Evolutionary conservation across 2,113 vertebrate species (phyloP), one percentile per base, ranked within the genome.

Genomic region (Sphyrna mokarran): DNA sequence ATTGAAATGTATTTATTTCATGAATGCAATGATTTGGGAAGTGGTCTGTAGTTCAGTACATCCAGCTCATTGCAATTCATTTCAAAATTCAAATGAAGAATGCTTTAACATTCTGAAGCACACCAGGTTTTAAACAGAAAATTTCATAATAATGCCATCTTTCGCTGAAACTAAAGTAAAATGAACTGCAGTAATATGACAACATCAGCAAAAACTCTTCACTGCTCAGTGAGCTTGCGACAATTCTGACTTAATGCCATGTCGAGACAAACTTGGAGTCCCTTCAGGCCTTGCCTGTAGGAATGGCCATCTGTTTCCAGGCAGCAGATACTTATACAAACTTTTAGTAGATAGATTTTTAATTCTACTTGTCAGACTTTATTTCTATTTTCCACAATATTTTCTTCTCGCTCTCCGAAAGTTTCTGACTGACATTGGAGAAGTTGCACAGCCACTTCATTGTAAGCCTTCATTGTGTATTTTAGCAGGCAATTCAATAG

Each of bases 301-400:
- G 89, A 95, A 95, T 48, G 37, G 68, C 94, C 68, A 72, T 95
- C 68, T 95, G 94, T 72, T 95, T 95, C 69, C 68, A 72, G 94
- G 94, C 93, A 72, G 93, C 37, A 54, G 70, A 69, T 23, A 72
- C 37, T 95, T 76, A 29, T 37, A 22, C 48, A 95, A 72, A 76
- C 68, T 95, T 95, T 95, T 66, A 54, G 16, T 66, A 8, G 89
- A 23, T 68, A 6, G 89, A 68, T 93, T 91, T 40, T 91, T 66
- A 91, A 91, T 40, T 66, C 16, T 93, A 63, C 61, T 37, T 37
- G 33, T 37, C 7, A 63, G 89, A 68, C 33, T 33, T 37, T 43
- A 94, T 70, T 94, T 72, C 29, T 76, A 29, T 70, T 72, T 95
- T 54, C 40, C 94, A 13, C 43, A 1, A 72, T 95, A 33, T 95